Evolutionary conservation across 2,888 invertebrate species (phyloP), one percentile per base, ranked within the genome.

Genomic region (Pristionchus fissidentatus): DNA sequence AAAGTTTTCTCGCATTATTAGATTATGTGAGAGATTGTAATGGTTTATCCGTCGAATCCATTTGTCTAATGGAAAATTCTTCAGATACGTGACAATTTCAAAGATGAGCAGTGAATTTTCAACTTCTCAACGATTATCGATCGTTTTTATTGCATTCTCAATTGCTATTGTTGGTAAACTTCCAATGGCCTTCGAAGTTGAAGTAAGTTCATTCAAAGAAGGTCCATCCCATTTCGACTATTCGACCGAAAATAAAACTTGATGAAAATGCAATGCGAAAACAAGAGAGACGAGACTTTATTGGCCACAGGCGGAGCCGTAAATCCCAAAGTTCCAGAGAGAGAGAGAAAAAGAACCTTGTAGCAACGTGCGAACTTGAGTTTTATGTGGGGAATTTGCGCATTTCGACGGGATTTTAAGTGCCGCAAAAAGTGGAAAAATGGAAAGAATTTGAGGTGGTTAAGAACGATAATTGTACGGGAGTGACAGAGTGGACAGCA

Each of bases 161-260:
- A 89, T 91, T 46, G 91, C 91, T 3, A 80, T 89, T 22, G 81
- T 89, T 38, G 88, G 90, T 29, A 91, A 91, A 66, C 88, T 86
- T 26, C 90, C 91, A 19, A 88, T 91, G 87, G 88, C 86, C 83
- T 89, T 90, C 81, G 91, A 91, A 85, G 85, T 90, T 13, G 84
- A 90, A 86, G 91, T 90, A 26, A 49, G 84, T 73, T 19, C 32
- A n/a, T n/a, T n/a, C n/a, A n/a, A n/a, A n/a, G n/a, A n/a, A n/a
- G n/a, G n/a, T 66, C 22, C 32, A 32, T 66, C 35, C 29, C 29
- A 26, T 46, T 66, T 38, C 22, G 22, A 38, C 35, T 66, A n/a
- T 19, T 32, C 60, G 15, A 32, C 29, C 38, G 66, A 66, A 66
- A 66, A 66, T 38, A 13, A 35, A 38, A 66, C 4, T 13, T 22